A percentile compares a stretch with the other conserved stretches of the same genome.
phyloP scores from a whole-genome alignment of 1,140 invertebrate species.

The Campoletis sonorensis region DNA sequence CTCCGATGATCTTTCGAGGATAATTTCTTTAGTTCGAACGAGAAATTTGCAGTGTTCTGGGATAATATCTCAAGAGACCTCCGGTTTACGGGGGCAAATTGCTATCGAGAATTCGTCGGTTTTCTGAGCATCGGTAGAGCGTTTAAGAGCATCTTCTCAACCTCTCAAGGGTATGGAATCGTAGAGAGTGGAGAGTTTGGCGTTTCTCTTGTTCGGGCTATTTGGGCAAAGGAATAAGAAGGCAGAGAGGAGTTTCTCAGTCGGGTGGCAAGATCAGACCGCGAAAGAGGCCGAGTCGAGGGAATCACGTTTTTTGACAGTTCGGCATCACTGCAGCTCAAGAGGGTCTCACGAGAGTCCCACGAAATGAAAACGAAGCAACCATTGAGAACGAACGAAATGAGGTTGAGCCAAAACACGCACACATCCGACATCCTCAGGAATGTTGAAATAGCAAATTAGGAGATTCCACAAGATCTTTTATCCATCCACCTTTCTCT shows the following conservation, averaged over 20 bases:
- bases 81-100: constrained; percentile 30
- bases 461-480: constrained; percentile 69
- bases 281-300: constrained; percentile 59
- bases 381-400: constrained; percentile 55
- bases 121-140: constrained; percentile 41
- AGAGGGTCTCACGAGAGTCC: constrained; percentile 64
- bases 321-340: constrained; percentile 58
- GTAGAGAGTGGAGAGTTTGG: constrained; percentile 29
- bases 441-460: constrained; percentile 75
- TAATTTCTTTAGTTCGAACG: background rate
- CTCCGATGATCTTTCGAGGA: background rate
- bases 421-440: constrained; percentile 55
- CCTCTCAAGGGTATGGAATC: background rate
- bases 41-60: constrained; percentile 16
- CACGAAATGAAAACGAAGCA: constrained; percentile 58
- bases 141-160: background rate
- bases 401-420: background rate
- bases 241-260: constrained; percentile 12
- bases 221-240: constrained; percentile 47
- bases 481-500: constrained; percentile 52
- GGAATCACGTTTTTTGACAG: constrained; percentile 71
- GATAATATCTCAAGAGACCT: constrained; percentile 36
- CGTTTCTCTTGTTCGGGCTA: background rate
- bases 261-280: background rate
- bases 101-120: constrained; percentile 44